Conservation (phyloP, 2,888 invertebrate species). For the Amphipyra tragopoginis region DNA sequence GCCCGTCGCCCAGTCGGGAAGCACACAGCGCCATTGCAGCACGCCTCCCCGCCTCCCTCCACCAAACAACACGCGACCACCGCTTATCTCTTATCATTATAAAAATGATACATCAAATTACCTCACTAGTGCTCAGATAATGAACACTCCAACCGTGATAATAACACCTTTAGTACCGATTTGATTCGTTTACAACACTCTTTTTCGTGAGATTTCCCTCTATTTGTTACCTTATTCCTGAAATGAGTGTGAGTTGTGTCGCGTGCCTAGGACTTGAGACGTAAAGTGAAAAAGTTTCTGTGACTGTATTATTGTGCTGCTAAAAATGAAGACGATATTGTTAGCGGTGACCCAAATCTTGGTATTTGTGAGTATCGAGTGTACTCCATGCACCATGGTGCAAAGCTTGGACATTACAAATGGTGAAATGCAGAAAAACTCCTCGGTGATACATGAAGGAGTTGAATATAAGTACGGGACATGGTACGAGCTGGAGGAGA, state of each 20-base stretch:
- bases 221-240: constrained; percentile 28
- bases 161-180: constrained; percentile 57
- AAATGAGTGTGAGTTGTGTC: constrained; percentile 17
- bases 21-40: constrained; percentile 38
- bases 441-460: constrained; percentile 73
- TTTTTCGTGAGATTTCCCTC: constrained; percentile 20
- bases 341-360: constrained; percentile 55
- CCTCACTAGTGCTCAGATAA: constrained; percentile 80
- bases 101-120: constrained; percentile 85
- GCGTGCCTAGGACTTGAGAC: constrained; percentile 15
- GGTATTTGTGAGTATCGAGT: constrained; percentile 52
- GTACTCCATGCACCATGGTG: constrained; percentile 71
- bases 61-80: constrained; percentile 52
- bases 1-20: constrained; percentile 48
- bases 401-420: constrained; percentile 79
- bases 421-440: constrained; percentile 70
- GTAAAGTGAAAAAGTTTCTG: constrained; percentile 39
- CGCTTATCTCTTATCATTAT: constrained; percentile 78
- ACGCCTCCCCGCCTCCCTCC: constrained; percentile 41
- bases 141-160: constrained; percentile 74
- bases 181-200: constrained; percentile 56
- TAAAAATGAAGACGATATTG: constrained; percentile 66
- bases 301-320: constrained; percentile 33
- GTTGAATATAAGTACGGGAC: constrained; percentile 71
- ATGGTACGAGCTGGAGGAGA: constrained; percentile 74